phyloP scores from a whole-genome alignment of 2,113 vertebrate genomes.

The Corythoichthys haematopterus region DNA sequence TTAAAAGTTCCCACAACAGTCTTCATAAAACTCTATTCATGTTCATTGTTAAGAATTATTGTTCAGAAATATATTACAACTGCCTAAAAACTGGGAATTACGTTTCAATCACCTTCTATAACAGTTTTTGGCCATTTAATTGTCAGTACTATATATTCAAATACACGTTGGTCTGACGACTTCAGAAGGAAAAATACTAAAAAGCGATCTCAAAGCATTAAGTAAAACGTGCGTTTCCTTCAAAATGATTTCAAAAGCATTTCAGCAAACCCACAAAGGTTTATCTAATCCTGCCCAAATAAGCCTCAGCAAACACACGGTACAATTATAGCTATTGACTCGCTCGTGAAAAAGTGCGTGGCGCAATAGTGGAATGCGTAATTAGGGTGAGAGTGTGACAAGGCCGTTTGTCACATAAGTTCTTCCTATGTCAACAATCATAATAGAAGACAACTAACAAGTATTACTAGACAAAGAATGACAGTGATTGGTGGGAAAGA shows the following conservation, averaged over 20 bases:
- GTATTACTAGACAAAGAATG: background rate
- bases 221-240: background rate
- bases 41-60: no score
- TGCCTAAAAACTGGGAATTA: no score
- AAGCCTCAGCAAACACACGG: constrained; percentile 26
- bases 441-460: background rate
- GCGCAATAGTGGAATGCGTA: background rate
- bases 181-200: background rate
- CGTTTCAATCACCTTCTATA: no score
- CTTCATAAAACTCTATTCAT: no score
- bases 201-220: background rate
- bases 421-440: background rate
- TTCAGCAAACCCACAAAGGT: background rate
- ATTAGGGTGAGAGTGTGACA: background rate
- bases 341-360: background rate
- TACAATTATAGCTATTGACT: constrained; percentile 1
- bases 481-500: background rate
- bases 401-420: background rate
- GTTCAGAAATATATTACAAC: no score
- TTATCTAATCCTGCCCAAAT: background rate
- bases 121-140: no score
- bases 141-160: no score
- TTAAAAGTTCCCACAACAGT: no score
- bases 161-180: background rate
- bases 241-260: constrained; percentile 3